Base-by-base conservation (phyloP, 2,888 invertebrate genomes). In the Ophonus ardosiacus region DNA sequence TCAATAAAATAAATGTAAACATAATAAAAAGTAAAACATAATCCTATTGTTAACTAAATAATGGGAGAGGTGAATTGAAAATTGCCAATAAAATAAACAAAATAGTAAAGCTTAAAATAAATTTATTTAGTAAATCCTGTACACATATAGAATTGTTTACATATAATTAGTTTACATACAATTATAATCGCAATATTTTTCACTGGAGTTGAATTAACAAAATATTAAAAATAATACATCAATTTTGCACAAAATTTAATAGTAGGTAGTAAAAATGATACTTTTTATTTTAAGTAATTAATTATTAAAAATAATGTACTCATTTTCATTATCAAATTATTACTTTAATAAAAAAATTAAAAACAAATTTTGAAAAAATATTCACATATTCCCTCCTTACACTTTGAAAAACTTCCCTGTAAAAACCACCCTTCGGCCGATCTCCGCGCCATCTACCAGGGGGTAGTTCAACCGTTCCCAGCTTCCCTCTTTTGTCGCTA, bases 401-500 rank as follows among this genome's bases (percentile, higher is more conserved):
- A 68, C 68, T 38, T 38, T 38, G 15, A 40, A 74, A 17, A 40
- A 18, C 71, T 7, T 74, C 24, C 59, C 78, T 57, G 7, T 57
- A 57, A 78, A 74, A 17, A 31, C 24, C 59, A 59, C 43, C 61
- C 17, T 31, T 7, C 13, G 10, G 18, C 21, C 21, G 43, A 51
- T 51, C 13, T 51, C 10, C 43, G 1, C 13, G 76, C 84, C 84
- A 76, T 84, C 84, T 84, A 31, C 10, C 51, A 8, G 18, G 8
- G 21, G 51, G 61, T 84, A 84, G 84, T 43, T 5, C 10, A 78
- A 84, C 63, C 40, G 13, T 31, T 4, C 7, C 4, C 1, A n/a
- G 17, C 40, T 76, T 84, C 59, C 24, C 15, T 17, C 10, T 63
- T 76, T n/a, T 6, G n/a, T 8, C 84, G 61, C 43, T 40, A 78